Conservation (phyloP, 1,140 invertebrate genomes). For the Galleria mellonella region DNA sequence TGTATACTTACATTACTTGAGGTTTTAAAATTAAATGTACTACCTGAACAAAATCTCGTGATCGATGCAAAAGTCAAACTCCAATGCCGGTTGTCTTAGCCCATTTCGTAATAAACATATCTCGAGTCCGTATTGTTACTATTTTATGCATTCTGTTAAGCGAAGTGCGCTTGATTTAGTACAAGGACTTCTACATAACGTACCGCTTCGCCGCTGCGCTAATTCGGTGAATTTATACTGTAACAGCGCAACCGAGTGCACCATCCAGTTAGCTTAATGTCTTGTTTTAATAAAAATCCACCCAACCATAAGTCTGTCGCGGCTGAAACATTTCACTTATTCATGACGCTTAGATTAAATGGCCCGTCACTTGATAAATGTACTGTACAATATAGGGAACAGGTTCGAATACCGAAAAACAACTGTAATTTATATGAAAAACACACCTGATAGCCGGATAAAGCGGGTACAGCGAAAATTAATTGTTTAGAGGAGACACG, state of each 20-base stretch:
- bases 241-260: conserved; percentile 16
- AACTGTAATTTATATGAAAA: conserved; percentile 9
- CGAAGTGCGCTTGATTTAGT: conserved; percentile 27
- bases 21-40: too few relatives aligned
- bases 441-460: conserved; percentile 2
- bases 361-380: conserved; percentile 43
- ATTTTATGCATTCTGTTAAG: conserved; percentile 14
- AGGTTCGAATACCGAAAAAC: conserved; percentile 20
- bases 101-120: too few relatives aligned
- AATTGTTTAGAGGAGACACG: conserved; percentile 14
- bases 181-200: conserved; percentile 25
- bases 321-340: conserved; percentile 24
- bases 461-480: conserved; percentile 7
- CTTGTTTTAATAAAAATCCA: conserved; percentile 21
- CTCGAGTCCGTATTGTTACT: neutral
- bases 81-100: too few relatives aligned
- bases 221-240: conserved; percentile 39
- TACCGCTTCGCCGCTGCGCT: conserved; percentile 21
- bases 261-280: conserved; percentile 22
- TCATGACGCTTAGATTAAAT: conserved; percentile 50
- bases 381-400: conserved; percentile 23
- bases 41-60: too few relatives aligned
- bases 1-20: too few relatives aligned
- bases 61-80: too few relatives aligned
- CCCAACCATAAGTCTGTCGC: conserved; percentile 16